phyloP scores from a whole-genome alignment of 2,797 vertebrate species.

The Chelidonichthys spinosus region DNA sequence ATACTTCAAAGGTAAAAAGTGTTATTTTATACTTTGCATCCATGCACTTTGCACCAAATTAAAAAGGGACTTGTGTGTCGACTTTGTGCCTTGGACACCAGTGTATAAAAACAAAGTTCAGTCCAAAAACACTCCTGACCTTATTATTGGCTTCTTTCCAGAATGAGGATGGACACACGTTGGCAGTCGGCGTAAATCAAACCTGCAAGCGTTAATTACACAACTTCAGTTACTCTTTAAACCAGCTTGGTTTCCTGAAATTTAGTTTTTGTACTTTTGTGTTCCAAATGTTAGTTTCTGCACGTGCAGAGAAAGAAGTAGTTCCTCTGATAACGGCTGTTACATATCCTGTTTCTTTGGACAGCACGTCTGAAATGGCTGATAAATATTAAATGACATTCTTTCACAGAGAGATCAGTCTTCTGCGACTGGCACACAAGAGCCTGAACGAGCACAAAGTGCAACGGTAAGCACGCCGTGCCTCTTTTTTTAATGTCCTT shows the following conservation, averaged over 20 bases:
- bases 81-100: too few species aligned
- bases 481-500: neutral
- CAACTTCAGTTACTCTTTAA: neutral
- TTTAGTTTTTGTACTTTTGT: neutral
- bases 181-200: neutral
- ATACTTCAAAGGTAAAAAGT: too few species aligned
- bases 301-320: conserved; percentile 3
- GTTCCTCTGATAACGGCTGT: conserved; percentile 37
- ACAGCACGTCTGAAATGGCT: conserved; percentile 51
- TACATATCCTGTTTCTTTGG: conserved; percentile 57
- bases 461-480: conserved; percentile 59
- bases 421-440: conserved; percentile 56
- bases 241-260: neutral
- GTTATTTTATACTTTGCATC: too few species aligned
- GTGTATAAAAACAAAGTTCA: too few species aligned
- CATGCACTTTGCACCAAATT: too few species aligned
- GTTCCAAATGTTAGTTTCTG: conserved; percentile 1
- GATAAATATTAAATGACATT: conserved; percentile 71
- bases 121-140: too few species aligned
- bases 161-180: neutral
- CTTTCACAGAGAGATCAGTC: conserved; percentile 74
- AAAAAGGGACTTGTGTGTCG: too few species aligned
- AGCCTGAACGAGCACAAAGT: conserved; percentile 68
- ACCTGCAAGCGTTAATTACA: neutral
- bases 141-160: neutral